Conservation (phyloP, 2,888 invertebrate species). For the Epicampocera succincta region DNA sequence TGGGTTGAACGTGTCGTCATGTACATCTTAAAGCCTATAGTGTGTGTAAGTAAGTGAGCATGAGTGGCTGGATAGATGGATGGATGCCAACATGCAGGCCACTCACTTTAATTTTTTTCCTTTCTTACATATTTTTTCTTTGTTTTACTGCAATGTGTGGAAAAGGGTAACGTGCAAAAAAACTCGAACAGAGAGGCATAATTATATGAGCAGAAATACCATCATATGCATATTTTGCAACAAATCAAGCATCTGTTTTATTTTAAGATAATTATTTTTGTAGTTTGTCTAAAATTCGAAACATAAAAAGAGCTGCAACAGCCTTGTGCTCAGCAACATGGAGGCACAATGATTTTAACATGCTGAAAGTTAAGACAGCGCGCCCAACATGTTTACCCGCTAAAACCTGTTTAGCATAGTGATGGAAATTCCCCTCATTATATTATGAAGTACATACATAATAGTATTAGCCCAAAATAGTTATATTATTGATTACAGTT, state of each 20-base stretch:
- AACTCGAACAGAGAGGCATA: slow-evolving; percentile 37
- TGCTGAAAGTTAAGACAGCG: background rate
- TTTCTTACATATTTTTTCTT: background rate
- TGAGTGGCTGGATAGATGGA: slow-evolving; percentile 51
- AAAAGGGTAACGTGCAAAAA: slow-evolving; percentile 52
- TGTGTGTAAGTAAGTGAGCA: slow-evolving; percentile 1
- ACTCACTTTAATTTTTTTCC: slow-evolving; percentile 12
- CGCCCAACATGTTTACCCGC: no score
- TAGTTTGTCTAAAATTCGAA: slow-evolving; percentile 33
- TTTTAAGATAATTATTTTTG: slow-evolving; percentile 34
- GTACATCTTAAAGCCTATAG: slow-evolving; percentile 1
- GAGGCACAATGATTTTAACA: background rate
- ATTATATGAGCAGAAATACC: slow-evolving; percentile 56
- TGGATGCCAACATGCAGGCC: slow-evolving; percentile 61
- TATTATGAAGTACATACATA: no score
- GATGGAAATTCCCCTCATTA: no score
- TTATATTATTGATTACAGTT: no score
- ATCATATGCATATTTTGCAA: slow-evolving; percentile 77
- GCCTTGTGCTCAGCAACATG: slow-evolving; percentile 12
- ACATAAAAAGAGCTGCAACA: slow-evolving; percentile 11
- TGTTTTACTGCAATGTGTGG: slow-evolving; percentile 20
- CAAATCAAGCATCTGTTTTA: slow-evolving; percentile 75
- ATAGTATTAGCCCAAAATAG: no score
- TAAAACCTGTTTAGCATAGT: no score
- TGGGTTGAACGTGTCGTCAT: slow-evolving; percentile 3